A percentile compares a stretch with the other conserved stretches of the same genome.
phyloP scores from a whole-genome alignment of 1,140 invertebrate genomes.

The Zaprionus vittiger region DNA sequence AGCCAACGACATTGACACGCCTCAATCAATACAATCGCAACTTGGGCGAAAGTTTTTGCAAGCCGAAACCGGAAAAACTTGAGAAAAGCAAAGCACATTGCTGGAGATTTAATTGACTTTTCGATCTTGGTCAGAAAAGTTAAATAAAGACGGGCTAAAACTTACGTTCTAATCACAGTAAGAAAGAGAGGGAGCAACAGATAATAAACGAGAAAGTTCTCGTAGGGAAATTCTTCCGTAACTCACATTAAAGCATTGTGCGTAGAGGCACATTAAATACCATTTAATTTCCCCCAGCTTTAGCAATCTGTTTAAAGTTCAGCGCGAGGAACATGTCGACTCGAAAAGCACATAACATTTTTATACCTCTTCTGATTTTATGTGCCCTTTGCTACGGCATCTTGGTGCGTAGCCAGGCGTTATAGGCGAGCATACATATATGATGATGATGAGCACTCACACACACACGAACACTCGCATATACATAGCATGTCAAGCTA shows the following conservation, averaged over 20 bases:
- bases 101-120: constrained; percentile 36
- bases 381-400: constrained; percentile 28
- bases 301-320: constrained; percentile 3
- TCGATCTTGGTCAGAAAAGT: constrained; percentile 12
- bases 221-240: neutral
- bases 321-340: neutral
- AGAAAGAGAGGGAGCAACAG: neutral
- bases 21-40: constrained; percentile 37
- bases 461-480: neutral
- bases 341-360: constrained; percentile 28
- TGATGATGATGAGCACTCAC: neutral
- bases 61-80: constrained; percentile 18
- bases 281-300: constrained; percentile 1
- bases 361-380: constrained; percentile 49
- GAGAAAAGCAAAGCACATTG: constrained; percentile 21
- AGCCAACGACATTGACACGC: constrained; percentile 9
- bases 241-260: neutral
- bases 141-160: neutral
- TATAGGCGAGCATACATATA: constrained; percentile 23
- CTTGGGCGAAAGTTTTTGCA: constrained; percentile 7
- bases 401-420: constrained; percentile 31
- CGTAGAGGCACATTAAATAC: neutral
- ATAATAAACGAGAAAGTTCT: neutral
- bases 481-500: neutral
- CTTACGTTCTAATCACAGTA: neutral